Percentiles rank a stretch among this genome's conserved stretches.
Evolutionary conservation across 2,797 vertebrate genomes (phyloP).

Genomic region (Cossypha heuglini): DNA sequence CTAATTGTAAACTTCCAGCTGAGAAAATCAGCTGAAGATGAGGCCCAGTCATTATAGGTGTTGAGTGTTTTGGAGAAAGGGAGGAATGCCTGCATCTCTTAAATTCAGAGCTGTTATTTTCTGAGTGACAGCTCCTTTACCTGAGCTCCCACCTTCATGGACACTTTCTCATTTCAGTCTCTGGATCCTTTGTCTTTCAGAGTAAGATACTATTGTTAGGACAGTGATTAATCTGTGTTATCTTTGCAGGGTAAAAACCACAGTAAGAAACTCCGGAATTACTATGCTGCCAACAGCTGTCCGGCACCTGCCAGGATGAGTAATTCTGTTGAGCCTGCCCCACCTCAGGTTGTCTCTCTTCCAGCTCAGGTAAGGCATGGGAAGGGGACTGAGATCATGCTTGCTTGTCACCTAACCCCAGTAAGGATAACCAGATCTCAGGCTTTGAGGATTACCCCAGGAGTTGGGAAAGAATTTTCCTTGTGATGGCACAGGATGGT

Average conservation of each 20-base stretch:
- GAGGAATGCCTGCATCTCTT: neutral
- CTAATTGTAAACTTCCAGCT: neutral
- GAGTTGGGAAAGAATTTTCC: neutral
- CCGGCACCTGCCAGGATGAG: constrained; percentile 88
- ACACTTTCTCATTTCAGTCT: neutral
- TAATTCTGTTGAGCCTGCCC: constrained; percentile 80
- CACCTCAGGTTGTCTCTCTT: constrained; percentile 80
- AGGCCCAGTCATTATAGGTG: neutral
- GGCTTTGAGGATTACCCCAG: neutral
- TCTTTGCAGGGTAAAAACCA: constrained; percentile 94
- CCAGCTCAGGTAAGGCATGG: constrained; percentile 74
- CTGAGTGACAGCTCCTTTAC: neutral
- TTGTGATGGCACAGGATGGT: neutral
- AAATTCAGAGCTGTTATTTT: neutral
- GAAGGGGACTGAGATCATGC: neutral
- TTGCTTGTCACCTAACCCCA: neutral
- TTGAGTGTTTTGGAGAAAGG: neutral
- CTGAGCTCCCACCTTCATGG: neutral
- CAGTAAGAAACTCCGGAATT: constrained; percentile 96
- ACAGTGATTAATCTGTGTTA: neutral
- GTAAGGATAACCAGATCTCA: neutral
- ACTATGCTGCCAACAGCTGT: constrained; percentile 94
- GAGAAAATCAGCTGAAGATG: neutral
- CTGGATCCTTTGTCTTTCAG: neutral
- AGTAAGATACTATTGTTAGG: neutral